phyloP scores from a whole-genome alignment of 2,113 vertebrate genomes.

The Sminthopsis crassicaudata region DNA sequence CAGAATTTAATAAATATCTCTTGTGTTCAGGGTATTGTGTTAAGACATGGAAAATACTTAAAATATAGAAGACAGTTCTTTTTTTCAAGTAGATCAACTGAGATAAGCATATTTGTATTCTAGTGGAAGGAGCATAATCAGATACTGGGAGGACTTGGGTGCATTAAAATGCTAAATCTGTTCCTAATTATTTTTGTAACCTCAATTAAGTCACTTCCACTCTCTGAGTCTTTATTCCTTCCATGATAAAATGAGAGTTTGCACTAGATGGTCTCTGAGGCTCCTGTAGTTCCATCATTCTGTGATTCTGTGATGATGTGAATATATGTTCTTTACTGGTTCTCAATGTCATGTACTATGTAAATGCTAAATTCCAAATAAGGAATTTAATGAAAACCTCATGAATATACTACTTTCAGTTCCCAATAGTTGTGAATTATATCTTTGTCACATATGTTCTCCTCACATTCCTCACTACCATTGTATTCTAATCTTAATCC shows the following conservation, averaged over 20 bases:
- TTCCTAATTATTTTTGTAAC: background rate
- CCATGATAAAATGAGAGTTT: background rate
- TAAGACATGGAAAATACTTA: constrained; percentile 11
- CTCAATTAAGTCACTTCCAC: background rate
- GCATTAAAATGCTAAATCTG: background rate
- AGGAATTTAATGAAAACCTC: too few species aligned
- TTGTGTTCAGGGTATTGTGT: constrained; percentile 2
- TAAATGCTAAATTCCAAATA: too few species aligned
- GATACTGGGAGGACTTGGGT: background rate
- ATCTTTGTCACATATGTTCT: too few species aligned
- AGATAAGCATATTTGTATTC: constrained; percentile 25
- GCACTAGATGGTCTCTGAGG: background rate
- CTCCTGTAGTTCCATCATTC: background rate
- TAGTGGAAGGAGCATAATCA: background rate
- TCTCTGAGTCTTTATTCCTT: background rate
- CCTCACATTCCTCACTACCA: too few species aligned
- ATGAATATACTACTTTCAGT: too few species aligned
- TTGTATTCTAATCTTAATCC: too few species aligned
- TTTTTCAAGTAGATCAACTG: constrained; percentile 65
- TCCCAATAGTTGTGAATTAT: too few species aligned
- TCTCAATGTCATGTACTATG: background rate
- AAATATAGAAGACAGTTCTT: constrained; percentile 39
- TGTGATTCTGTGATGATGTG: background rate
- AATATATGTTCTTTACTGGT: background rate
- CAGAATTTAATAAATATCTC: constrained; percentile 53